These are phyloP conservation scores for Rhynchophorus ferrugineus DNA, from an alignment of 1,140 invertebrate species.

Conservation along the genomic window DNA sequence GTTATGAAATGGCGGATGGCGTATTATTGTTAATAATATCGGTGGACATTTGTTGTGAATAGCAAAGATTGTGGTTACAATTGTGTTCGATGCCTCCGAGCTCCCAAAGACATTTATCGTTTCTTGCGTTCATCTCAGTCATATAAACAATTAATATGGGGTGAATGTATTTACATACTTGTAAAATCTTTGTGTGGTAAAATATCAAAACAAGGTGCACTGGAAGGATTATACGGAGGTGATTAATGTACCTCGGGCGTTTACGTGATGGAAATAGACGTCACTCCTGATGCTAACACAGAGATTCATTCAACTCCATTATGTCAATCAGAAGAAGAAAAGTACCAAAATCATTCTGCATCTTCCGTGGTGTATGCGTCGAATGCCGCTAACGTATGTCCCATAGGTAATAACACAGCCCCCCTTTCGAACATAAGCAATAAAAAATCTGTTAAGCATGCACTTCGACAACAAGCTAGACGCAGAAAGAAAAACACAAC, in stretches of 20 bases:
- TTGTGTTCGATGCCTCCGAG: background rate
- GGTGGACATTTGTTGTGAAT: constrained; percentile 12
- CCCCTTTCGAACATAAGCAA: constrained; percentile 18
- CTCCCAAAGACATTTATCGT: constrained; percentile 1
- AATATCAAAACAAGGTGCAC: constrained; percentile 6
- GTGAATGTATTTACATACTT: constrained; percentile 21
- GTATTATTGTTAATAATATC: constrained; percentile 32
- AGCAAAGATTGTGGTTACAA: background rate
- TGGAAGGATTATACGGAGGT: constrained; percentile 3
- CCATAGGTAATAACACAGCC: constrained; percentile 12
- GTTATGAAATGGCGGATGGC: constrained; percentile 40
- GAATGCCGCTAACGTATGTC: background rate
- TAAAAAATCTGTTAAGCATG: constrained; percentile 59
- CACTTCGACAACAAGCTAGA: constrained; percentile 69
- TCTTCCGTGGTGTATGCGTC: background rate
- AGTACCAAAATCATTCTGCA: constrained; percentile 19
- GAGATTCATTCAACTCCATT: constrained; percentile 26
- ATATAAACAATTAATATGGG: constrained; percentile 20
- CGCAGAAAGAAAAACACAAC: constrained; percentile 67
- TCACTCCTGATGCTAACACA: constrained; percentile 32
- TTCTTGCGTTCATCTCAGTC: background rate
- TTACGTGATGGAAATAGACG: constrained; percentile 41
- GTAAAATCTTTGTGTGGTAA: constrained; percentile 22
- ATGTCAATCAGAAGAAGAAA: constrained; percentile 31
- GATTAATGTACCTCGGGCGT: constrained; percentile 17